Evolutionary conservation across 2,888 invertebrate species (phyloP), one percentile per base, ranked within the genome.

Genomic region (Stenodema calcarata): DNA sequence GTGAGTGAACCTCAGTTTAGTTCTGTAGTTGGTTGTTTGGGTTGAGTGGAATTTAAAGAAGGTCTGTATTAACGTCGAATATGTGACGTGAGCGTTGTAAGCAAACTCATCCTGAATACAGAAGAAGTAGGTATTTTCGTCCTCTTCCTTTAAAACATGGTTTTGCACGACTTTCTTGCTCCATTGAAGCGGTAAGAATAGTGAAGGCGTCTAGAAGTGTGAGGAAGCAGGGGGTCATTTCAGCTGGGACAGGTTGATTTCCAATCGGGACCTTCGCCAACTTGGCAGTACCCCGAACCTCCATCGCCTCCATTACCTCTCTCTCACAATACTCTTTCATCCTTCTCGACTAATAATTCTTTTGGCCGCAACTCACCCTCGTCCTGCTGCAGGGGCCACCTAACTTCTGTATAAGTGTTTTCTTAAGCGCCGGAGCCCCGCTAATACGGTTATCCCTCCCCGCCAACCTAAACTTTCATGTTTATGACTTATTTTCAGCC

Each of bases 261-360:
- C 79, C 86, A 86, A 86, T 86, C 86, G 79, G 86, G 86, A 54
- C 78, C 23, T 18, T 42, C 23, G 86, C 86, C 86, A 86, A 86
- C 69, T 86, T 86, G 86, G 86, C 86, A 86, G 16, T 41, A 28
- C 30, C 47, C 73, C 44, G 23, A 23, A 1, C 11, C 35, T 41
- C 30, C 14, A 35, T 7, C 7, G 2, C 35, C 35, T 4, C 35
- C 35, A 35, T 35, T 7, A 2, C 35, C 4, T 35, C 69, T n/a
- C 69, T 69, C 41, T 41, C 78, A 14, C 44, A 27, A 23, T 18
- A 42, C 78, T 47, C 76, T 47, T 78, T 23, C 18, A 7, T 18
- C 41, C 3, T 28, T 41, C 42, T 23, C 62, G 12, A 41, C 82
- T 82, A 82, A 69, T 82, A 82, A 82, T 82, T 82, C 82, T 69